A percentile compares a stretch with the other conserved stretches of the same genome.
These are phyloP conservation scores for Cydia strobilella DNA, from an alignment of 1,140 invertebrate genomes.

Conservation along the genomic window DNA sequence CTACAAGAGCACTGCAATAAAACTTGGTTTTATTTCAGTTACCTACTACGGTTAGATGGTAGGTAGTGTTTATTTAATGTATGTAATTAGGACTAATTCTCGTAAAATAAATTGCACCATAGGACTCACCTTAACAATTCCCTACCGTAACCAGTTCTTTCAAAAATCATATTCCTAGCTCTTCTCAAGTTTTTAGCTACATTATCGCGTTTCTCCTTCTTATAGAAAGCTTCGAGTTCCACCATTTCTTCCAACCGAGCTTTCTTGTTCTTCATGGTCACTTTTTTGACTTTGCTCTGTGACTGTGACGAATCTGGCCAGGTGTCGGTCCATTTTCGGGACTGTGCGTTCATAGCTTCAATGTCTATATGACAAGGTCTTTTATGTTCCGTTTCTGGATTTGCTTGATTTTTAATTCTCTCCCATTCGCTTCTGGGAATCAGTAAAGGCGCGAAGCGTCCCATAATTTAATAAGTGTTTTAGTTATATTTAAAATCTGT, in stretches of 20 bases:
- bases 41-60: too few species aligned
- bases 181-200: conserved; percentile 41
- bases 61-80: too few species aligned
- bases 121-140: conserved; percentile 48
- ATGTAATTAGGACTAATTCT: too few species aligned
- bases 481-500: background rate
- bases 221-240: conserved; percentile 39
- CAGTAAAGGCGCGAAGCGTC: conserved; percentile 36
- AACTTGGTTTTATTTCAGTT: background rate
- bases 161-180: conserved; percentile 51
- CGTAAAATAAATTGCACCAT: too few species aligned
- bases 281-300: conserved; percentile 44
- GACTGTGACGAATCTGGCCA: conserved; percentile 58
- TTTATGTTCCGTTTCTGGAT: conserved; percentile 34
- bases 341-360: conserved; percentile 52
- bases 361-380: conserved; percentile 42
- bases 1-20: conserved; percentile 48
- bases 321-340: conserved; percentile 55
- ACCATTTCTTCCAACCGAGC: conserved; percentile 44
- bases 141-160: conserved; percentile 55
- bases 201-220: conserved; percentile 38
- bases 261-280: conserved; percentile 48
- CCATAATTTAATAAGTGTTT: conserved; percentile 35
- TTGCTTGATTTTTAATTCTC: conserved; percentile 44
- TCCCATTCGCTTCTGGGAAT: conserved; percentile 58